Percentiles rank a stretch among this genome's conserved stretches.
These are phyloP conservation scores for Pantherophis vulpinus DNA, from an alignment of 2,797 vertebrate genomes.

Conservation along the genomic window DNA sequence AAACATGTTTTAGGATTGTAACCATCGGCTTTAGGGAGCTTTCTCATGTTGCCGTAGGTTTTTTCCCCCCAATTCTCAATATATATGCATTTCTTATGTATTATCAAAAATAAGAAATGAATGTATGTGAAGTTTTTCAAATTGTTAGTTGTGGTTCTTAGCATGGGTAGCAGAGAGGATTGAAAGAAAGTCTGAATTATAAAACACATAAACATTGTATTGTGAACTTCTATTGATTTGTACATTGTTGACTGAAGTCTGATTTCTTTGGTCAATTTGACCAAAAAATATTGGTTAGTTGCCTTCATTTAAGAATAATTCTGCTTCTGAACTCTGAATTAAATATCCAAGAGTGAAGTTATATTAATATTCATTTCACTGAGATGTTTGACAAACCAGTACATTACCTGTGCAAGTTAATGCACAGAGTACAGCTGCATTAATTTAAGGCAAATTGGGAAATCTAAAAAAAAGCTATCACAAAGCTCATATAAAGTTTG, in stretches of 20 bases:
- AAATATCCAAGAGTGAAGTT: not conserved
- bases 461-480: not conserved
- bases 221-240: slow-evolving; percentile 2
- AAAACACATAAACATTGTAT: slow-evolving; percentile 1
- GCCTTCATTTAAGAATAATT: not conserved
- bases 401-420: too few species aligned
- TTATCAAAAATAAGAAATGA: slow-evolving; percentile 53
- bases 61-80: not conserved
- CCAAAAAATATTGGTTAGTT: not conserved
- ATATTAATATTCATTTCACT: not conserved
- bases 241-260: not conserved
- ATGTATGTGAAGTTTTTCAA: slow-evolving; percentile 52
- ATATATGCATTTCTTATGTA: slow-evolving; percentile 19
- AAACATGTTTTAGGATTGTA: not conserved
- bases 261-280: not conserved
- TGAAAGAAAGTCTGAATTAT: not conserved
- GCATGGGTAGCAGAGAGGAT: not conserved
- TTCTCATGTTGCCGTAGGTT: slow-evolving; percentile 48
- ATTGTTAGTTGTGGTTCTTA: slow-evolving; percentile 22
- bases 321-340: not conserved
- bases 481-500: not conserved
- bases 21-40: slow-evolving; percentile 42
- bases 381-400: not conserved
- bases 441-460: not conserved
- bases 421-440: not conserved